These are phyloP conservation scores for Sylvicola cinctus DNA, from an alignment of 2,888 invertebrate species.

Conservation along the genomic window DNA sequence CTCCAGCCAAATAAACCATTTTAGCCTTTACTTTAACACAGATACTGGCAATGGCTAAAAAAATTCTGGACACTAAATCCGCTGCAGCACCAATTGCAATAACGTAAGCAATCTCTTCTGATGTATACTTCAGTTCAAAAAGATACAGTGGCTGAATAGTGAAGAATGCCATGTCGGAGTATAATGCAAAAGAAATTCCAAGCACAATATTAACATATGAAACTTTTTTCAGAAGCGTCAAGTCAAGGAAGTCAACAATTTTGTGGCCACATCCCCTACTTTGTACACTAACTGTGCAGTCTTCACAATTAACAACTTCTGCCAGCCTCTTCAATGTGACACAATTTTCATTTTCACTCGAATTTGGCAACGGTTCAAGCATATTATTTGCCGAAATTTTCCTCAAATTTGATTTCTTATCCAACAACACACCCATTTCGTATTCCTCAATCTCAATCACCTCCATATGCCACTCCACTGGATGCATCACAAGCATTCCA, in stretches of 20 bases:
- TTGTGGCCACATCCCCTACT: conserved; percentile 25
- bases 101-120: conserved; percentile 42
- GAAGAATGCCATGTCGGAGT: conserved; percentile 48
- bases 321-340: too few species aligned
- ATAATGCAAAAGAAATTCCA: conserved; percentile 44
- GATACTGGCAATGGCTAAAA: conserved; percentile 38
- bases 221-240: conserved; percentile 37
- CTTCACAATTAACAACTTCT: too few species aligned
- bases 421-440: too few species aligned
- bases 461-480: conserved; percentile 49
- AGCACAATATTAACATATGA: conserved; percentile 46
- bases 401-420: too few species aligned
- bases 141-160: conserved; percentile 40
- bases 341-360: too few species aligned
- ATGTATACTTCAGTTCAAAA: conserved; percentile 15
- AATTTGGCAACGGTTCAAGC: not conserved
- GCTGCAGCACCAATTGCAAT: conserved; percentile 48
- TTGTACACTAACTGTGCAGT: too few species aligned
- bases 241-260: conserved; percentile 37
- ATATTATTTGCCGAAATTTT: not conserved
- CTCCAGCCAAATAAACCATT: conserved; percentile 40
- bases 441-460: conserved; percentile 27
- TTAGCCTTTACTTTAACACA: conserved; percentile 39
- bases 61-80: conserved; percentile 42
- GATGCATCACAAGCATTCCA: conserved; percentile 51